These are phyloP conservation scores for Pegoplata infirma DNA, from an alignment of 2,888 invertebrate species.

Conservation along the genomic window DNA sequence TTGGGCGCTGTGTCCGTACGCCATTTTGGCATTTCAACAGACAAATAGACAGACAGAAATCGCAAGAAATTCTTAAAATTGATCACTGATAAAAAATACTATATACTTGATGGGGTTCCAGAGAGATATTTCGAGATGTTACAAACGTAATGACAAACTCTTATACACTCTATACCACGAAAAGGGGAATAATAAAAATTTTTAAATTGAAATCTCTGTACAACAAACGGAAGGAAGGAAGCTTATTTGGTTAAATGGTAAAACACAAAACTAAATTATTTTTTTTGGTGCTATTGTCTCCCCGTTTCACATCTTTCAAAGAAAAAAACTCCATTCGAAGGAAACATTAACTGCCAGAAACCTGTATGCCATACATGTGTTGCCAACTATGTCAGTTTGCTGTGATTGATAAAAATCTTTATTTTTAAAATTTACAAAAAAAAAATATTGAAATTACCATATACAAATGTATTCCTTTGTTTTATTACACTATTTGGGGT, in stretches of 20 bases:
- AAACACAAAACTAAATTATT: constrained; percentile 46
- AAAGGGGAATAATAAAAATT: neutral
- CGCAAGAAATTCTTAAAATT: too few species aligned
- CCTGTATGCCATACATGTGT: constrained; percentile 11
- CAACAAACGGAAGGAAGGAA: constrained; percentile 56
- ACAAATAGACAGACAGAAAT: too few species aligned
- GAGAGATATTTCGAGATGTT: too few species aligned
- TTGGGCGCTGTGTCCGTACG: too few species aligned
- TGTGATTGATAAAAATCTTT: constrained; percentile 60
- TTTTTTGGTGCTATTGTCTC: constrained; percentile 22
- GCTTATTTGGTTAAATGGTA: constrained; percentile 51
- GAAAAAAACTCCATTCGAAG: neutral
- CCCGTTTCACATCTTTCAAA: neutral
- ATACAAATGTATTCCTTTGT: constrained; percentile 40
- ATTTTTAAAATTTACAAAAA: constrained; percentile 36
- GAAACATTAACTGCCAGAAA: neutral
- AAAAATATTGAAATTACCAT: constrained; percentile 43
- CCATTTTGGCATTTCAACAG: too few species aligned
- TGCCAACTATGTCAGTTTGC: constrained; percentile 49
- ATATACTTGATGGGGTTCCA: too few species aligned
- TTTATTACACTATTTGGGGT: constrained; percentile 5
- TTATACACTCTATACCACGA: too few species aligned
- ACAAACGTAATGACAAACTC: too few species aligned
- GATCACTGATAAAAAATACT: too few species aligned
- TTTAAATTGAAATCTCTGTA: constrained; percentile 36